Evolutionary conservation across 2,113 vertebrate species (phyloP).

Genomic region (Corydoras sp.): DNA sequence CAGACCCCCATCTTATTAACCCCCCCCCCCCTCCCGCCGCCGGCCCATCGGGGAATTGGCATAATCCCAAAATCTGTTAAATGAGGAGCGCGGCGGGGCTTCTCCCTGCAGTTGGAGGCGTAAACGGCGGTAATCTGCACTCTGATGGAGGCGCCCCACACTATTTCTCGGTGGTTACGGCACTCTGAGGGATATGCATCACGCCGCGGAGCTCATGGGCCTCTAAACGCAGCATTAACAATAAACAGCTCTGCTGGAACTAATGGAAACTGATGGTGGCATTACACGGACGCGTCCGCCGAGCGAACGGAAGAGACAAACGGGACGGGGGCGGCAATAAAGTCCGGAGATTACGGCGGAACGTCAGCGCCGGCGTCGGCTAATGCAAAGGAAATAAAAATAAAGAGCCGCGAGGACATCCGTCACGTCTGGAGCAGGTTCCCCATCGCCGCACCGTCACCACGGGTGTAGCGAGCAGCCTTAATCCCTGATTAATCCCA

Average conservation of each 20-base stretch:
- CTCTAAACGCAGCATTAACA: neutral
- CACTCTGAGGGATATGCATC: slow-evolving; percentile 11
- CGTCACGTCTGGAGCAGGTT: no score
- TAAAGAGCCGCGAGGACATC: no score
- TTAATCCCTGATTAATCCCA: no score
- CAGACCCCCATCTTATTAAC: slow-evolving; percentile 13
- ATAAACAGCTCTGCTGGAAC: slow-evolving; percentile 15
- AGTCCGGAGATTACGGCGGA: neutral
- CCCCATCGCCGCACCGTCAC: no score
- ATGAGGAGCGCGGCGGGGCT: slow-evolving; percentile 12
- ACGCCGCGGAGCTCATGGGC: slow-evolving; percentile 1
- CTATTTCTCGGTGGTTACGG: slow-evolving; percentile 33
- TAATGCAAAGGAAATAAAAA: no score
- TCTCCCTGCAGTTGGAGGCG: slow-evolving; percentile 3
- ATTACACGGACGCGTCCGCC: slow-evolving; percentile 16
- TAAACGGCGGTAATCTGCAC: slow-evolving; percentile 32
- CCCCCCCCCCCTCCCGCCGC: slow-evolving; percentile 16
- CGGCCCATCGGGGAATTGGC: slow-evolving; percentile 19
- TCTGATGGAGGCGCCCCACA: slow-evolving; percentile 20
- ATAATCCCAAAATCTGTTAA: slow-evolving; percentile 18
- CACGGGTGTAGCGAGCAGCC: no score
- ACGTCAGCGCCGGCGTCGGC: neutral
- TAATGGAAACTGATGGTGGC: slow-evolving; percentile 28
- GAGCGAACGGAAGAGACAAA: neutral
- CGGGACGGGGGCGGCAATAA: neutral